A percentile compares a stretch with the other conserved stretches of the same genome.
These are phyloP conservation scores for Liopterus haemorrhoidalis DNA, from an alignment of 2,888 invertebrate genomes.

Conservation along the genomic window DNA sequence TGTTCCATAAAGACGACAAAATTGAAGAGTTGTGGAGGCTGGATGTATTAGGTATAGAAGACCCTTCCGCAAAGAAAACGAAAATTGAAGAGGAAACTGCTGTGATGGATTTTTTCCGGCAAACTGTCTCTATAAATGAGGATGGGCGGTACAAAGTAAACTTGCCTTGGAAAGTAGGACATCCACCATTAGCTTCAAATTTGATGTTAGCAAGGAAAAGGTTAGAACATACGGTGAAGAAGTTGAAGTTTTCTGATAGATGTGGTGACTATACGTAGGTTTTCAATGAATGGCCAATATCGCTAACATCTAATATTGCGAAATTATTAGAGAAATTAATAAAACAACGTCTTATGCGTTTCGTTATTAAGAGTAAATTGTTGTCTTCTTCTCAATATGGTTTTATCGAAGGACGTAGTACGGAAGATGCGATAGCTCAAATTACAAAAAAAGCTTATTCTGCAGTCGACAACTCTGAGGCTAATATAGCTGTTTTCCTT, in stretches of 20 bases:
- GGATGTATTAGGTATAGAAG: constrained; percentile 8
- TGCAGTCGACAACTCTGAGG: too few relatives aligned
- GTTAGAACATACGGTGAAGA: neutral
- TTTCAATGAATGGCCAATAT: neutral
- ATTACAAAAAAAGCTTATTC: too few relatives aligned
- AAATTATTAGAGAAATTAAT: too few relatives aligned
- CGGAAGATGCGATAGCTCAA: too few relatives aligned
- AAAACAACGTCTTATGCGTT: too few relatives aligned
- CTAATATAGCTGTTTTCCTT: too few relatives aligned
- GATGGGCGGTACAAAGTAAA: constrained; percentile 19
- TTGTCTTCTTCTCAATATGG: too few relatives aligned
- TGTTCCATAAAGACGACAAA: constrained; percentile 13
- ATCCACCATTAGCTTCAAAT: constrained; percentile 19
- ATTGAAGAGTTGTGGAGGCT: constrained; percentile 10
- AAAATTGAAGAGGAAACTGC: neutral
- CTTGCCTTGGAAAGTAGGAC: constrained; percentile 21
- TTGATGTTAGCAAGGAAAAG: constrained; percentile 15
- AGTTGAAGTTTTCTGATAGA: neutral
- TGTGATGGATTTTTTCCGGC: neutral
- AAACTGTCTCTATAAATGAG: constrained; percentile 5
- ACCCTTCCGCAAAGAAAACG: constrained; percentile 4
- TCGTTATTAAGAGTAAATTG: too few relatives aligned
- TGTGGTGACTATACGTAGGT: neutral
- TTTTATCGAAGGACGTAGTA: too few relatives aligned
- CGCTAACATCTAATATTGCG: too few relatives aligned